Conservation (phyloP, 1,140 invertebrate species). For the Drosophila mayri region DNA sequence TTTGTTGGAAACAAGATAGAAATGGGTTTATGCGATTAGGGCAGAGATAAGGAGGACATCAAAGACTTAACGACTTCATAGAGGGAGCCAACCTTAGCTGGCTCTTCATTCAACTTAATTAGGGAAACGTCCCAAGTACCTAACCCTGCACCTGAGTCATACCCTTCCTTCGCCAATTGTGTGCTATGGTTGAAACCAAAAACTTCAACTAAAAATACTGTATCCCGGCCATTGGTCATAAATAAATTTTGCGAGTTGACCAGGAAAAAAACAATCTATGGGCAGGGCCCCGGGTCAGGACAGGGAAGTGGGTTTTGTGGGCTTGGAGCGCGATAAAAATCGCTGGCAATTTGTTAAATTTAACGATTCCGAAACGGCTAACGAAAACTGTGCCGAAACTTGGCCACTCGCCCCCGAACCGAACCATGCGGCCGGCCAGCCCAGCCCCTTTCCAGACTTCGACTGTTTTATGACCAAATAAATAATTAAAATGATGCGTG, state of each 20-base stretch:
- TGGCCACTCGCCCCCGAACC: constrained; percentile 36
- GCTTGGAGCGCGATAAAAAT: constrained; percentile 74
- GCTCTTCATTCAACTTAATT: constrained; percentile 54
- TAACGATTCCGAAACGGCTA: constrained; percentile 70
- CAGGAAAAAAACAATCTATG: constrained; percentile 64
- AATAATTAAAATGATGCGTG: constrained; percentile 84
- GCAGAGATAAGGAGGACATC: constrained; percentile 16
- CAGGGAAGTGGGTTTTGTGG: constrained; percentile 23
- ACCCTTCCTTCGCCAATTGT: constrained; percentile 59
- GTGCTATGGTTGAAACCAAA: constrained; percentile 55
- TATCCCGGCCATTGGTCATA: constrained; percentile 72
- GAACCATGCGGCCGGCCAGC: not conserved
- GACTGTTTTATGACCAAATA: constrained; percentile 80
- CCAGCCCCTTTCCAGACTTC: constrained; percentile 48
- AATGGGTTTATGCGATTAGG: constrained; percentile 16
- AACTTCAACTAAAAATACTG: constrained; percentile 53
- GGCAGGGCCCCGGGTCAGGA: constrained; percentile 59
- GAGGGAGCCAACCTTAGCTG: constrained; percentile 7
- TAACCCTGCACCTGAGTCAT: constrained; percentile 53
- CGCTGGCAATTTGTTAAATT: constrained; percentile 82
- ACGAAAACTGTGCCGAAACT: constrained; percentile 75
- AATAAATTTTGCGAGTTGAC: constrained; percentile 69
- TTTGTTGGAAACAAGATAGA: constrained; percentile 11
- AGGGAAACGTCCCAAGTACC: constrained; percentile 28
- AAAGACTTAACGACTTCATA: constrained; percentile 9